A percentile compares a stretch with the other conserved stretches of the same genome.
Evolutionary conservation across 2,888 invertebrate genomes (phyloP).

Genomic region (Eilema griseolum): DNA sequence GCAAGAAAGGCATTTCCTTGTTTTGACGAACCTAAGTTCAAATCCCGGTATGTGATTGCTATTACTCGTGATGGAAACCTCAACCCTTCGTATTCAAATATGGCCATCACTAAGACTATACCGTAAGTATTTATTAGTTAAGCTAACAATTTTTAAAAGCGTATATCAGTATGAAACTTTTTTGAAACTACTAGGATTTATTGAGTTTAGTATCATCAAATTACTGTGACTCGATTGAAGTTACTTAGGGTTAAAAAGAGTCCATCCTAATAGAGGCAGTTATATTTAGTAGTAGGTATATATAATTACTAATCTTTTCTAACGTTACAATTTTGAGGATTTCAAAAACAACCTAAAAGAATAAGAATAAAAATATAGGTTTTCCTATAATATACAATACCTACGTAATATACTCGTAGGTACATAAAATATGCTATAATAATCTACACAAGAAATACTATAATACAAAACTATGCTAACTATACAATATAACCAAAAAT

Average conservation of each 20-base stretch:
- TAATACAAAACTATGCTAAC: too few species aligned
- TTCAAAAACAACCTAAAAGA: too few species aligned
- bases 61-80: constrained; percentile 87
- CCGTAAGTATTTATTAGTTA: constrained; percentile 59
- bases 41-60: constrained; percentile 91
- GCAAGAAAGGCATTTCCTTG: constrained; percentile 95
- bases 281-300: too few species aligned
- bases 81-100: constrained; percentile 88
- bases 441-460: too few species aligned
- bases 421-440: too few species aligned
- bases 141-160: not conserved
- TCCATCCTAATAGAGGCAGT: not conserved
- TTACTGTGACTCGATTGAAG: not conserved
- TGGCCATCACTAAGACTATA: constrained; percentile 80
- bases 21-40: constrained; percentile 95
- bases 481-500: too few species aligned
- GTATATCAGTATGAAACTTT: too few species aligned
- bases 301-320: too few species aligned
- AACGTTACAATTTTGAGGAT: too few species aligned
- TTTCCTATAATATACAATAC: too few species aligned
- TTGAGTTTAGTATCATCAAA: not conserved
- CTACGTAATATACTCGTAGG: too few species aligned
- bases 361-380: not conserved
- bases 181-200: not conserved
- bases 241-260: not conserved